Evolutionary conservation across 2,888 invertebrate genomes (phyloP), one percentile per base, ranked within the genome.

Genomic region (Panopea generosa): DNA sequence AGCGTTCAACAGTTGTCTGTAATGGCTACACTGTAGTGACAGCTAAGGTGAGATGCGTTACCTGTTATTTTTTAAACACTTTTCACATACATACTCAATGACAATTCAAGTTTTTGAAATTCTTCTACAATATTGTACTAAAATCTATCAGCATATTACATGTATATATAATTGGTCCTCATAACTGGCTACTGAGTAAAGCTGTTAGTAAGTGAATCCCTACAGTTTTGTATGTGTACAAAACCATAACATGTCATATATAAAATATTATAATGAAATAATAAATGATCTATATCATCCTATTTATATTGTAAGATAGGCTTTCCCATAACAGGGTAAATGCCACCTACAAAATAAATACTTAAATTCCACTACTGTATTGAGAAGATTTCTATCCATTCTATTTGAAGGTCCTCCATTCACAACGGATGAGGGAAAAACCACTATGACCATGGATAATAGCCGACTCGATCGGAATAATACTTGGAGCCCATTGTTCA

Each of bases 401-500:
- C 20, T 43, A 27, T 9, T 74, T 70, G 14, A 50, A 82, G 77
- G 82, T 82, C 14, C 63, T 65, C 18, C 81, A 77, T 57, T 77
- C 75, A 2, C 70, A 77, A 40, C n/a, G 70, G 9, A 9, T 77
- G 50, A 33, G 24, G 9, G 79, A 79, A 4, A 66, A 50, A 18
- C 71, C 74, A 18, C 49, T 69, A 26, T n/a, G 45, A 11, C 77
- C 80, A 29, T 83, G 83, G 80, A 50, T 75, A 3, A 61, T 76
- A n/a, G 38, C 38, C 18, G 38, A 71, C 2, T 38, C 22, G 11
- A 60, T 59, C 43, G 77, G 77, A 38, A 33, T 29, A 14, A 60
- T 83, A 1, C 0, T 59, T 7, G 72, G 61, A 27, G 74, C 78
- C 3, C 84, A 85, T 50, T 86, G 84, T 52, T 73, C 63, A 40